These are phyloP conservation scores for Gopherus evgoodei DNA, from an alignment of 2,113 vertebrate genomes.

Conservation along the genomic window DNA sequence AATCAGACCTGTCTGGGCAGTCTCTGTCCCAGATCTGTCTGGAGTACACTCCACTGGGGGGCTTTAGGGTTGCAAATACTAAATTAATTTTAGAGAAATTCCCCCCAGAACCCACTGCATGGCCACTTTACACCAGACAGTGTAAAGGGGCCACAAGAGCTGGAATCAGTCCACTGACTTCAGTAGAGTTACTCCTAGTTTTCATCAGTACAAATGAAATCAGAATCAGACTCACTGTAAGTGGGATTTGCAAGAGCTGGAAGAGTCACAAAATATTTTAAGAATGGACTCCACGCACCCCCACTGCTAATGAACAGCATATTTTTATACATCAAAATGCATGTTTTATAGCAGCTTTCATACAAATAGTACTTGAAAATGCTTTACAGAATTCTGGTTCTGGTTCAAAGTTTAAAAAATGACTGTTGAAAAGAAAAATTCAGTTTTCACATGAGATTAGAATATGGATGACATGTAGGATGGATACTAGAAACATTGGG, in stretches of 20 bases:
- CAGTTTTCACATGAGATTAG: not conserved
- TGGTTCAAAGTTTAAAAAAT: not conserved
- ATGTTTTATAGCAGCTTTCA: not conserved
- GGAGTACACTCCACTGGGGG: fast-evolving
- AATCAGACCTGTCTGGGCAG: not conserved
- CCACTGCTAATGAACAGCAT: not conserved
- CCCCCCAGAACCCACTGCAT: not conserved
- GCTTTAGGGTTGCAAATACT: not conserved
- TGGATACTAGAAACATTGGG: not conserved
- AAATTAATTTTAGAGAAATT: not conserved
- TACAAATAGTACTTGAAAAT: not conserved
- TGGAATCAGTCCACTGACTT: not conserved
- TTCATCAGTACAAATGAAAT: not conserved
- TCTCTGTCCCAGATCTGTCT: not conserved
- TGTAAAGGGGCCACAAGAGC: not conserved
- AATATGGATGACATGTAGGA: not conserved
- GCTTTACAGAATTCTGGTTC: not conserved
- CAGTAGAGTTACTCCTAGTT: not conserved
- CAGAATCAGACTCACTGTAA: not conserved
- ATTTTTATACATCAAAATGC: not conserved
- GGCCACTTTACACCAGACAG: not conserved
- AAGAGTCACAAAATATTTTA: not conserved
- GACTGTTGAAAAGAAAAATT: not conserved
- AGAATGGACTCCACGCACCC: not conserved
- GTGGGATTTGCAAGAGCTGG: not conserved